Conservation (phyloP, 2,113 vertebrate species). For the Cettia cetti region DNA sequence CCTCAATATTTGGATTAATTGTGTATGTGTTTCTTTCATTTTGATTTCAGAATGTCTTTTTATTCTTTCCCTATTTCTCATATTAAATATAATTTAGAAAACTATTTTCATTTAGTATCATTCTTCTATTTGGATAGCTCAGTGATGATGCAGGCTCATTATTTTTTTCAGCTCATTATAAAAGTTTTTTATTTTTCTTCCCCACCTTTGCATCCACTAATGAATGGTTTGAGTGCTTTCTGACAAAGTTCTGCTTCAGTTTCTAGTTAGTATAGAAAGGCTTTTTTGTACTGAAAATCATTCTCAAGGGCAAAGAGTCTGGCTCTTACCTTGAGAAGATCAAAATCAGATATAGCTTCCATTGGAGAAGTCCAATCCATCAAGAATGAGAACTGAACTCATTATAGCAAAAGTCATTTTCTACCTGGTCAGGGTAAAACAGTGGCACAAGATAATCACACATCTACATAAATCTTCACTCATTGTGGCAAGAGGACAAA, state of each 20-base stretch:
- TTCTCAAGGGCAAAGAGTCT: constrained; percentile 60
- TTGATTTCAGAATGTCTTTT: neutral
- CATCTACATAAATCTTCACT: constrained; percentile 66
- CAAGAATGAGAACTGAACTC: constrained; percentile 69
- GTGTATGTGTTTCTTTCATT: neutral
- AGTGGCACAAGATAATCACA: constrained; percentile 4
- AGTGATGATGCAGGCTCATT: neutral
- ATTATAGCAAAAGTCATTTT: constrained; percentile 64
- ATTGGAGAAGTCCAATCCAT: constrained; percentile 66
- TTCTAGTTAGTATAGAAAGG: neutral
- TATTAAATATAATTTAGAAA: neutral
- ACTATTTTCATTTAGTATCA: neutral
- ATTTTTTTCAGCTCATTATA: neutral
- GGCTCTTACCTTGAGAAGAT: constrained; percentile 46
- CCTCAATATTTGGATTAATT: neutral
- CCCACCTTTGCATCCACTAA: neutral
- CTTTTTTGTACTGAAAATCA: neutral
- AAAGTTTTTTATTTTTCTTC: neutral
- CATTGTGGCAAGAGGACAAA: constrained; percentile 48
- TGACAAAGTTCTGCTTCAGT: neutral
- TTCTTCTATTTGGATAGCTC: neutral
- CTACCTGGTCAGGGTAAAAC: constrained; percentile 68
- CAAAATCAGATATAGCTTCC: constrained; percentile 40
- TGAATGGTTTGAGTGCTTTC: neutral
- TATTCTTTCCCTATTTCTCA: neutral